Base-by-base conservation (phyloP, 2,797 vertebrate genomes). In the Microcaecilia unicolor region DNA sequence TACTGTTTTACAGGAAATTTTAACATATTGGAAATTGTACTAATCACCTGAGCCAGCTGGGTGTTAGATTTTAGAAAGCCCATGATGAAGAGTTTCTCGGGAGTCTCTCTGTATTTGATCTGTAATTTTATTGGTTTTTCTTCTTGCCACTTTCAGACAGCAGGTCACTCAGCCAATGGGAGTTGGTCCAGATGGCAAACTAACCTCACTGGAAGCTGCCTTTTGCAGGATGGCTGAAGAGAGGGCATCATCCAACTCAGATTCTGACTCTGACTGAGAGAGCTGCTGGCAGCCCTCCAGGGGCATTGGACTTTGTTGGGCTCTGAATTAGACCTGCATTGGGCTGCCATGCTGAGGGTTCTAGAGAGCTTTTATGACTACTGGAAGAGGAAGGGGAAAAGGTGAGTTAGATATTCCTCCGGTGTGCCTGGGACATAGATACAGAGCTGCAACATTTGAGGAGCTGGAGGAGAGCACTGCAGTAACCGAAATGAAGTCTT, bases 161-260 rank as follows among this genome's bases (percentile, higher is more conserved):
- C 80, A 79, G 19, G 46, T 90, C 34, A 92, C 97, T 64, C 88
- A 92, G 61, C 92, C 92, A 12, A 90, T 97, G 92, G 84, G 86
- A 27, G 81, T 96, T 33, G 74, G 71, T 2, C 77, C 84, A 9
- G 88, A 83, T 0, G 93, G 92, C 13, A 90, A 62, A 45, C 87
- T 96, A 56, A 85, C 74, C 1, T 80, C 86, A 33, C 63, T 95
- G 55, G 80, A 86, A 7, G 78, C 80, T 0, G 80, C 90, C 28
- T 43, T 91, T 48, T 61, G 51, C 0, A 73, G 66, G 16, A 29
- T 80, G 13, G 25, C 68, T 8, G 76, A 85, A 0, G 75, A 84
- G 61, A 55, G 52, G 16, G 67, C 70, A 2, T 52, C 37, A 2
- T 61, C 41, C 4, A 55, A 81, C 64, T 59, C 62, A 2, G 51